Evolutionary conservation across 2,797 vertebrate genomes (phyloP), one percentile per base, ranked within the genome.

Genomic region (Toxotes lorentzi): DNA sequence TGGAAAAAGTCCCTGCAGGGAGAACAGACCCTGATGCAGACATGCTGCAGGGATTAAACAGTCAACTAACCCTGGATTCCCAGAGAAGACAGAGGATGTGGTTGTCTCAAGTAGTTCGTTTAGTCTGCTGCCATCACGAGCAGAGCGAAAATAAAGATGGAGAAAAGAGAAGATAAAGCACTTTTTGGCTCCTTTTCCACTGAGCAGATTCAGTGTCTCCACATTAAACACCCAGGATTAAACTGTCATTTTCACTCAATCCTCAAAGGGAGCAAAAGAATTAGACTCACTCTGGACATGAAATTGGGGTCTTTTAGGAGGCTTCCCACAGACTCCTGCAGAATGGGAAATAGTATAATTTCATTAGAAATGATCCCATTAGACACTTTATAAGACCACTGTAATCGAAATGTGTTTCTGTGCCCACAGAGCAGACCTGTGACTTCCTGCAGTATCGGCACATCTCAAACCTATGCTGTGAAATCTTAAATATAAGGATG

Each of bases 1-100:
- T 68, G 41, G 23, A 75, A 78, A 48, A 47, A 21, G 70, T 75
- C 35, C 38, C 45, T 14, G 53, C 54, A 21, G 50, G 78, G 59
- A 68, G 59, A 79, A 27, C 19, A 35, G 14, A 67, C 66, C 79
- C 62, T 53, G 54, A 21, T 68, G 78, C 69, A 65, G 56, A 76
- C 72, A 64, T 63, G 58, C 84, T 81, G 70, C 50, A 70, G 60
- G 76, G 81, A 88, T 89, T 72, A 81, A 73, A 71, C 50, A 9
- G 7, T 69, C 66, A 63, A 51, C 60, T 4, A 65, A 59, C 56
- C 54, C 48, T 3, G 14, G 56, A 61, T 65, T 79, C 76, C 64
- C 71, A 12, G 41, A 79, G 27, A 45, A 78, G 69, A 71, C 6
- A 35, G 35, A 63, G 32, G 58, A 80, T 0, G 19, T 62, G 13